A percentile compares a stretch with the other conserved stretches of the same genome.
These are phyloP conservation scores for Chrysotoxum bicinctum DNA, from an alignment of 2,888 invertebrate species.

Conservation along the genomic window DNA sequence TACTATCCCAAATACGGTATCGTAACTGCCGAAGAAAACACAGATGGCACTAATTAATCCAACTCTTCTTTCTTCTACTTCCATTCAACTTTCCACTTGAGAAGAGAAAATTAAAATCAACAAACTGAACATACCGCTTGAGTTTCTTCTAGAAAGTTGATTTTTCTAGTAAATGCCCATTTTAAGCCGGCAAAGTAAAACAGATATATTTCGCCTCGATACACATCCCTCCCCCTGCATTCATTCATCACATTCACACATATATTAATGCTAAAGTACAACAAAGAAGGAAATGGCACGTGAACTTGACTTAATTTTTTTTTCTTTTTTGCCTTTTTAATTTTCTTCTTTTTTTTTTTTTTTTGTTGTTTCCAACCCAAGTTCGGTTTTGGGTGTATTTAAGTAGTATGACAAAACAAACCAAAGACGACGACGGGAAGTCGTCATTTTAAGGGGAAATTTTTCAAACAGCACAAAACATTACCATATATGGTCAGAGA, in stretches of 20 bases:
- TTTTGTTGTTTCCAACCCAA: slow-evolving; percentile 39
- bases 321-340: slow-evolving; percentile 21
- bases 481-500: slow-evolving; percentile 82
- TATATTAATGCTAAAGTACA: neutral
- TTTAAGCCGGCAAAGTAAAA: slow-evolving; percentile 58
- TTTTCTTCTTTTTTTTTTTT: slow-evolving; percentile 2
- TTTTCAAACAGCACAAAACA: slow-evolving; percentile 76
- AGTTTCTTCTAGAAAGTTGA: slow-evolving; percentile 58
- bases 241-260: neutral
- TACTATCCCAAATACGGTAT: slow-evolving; percentile 2
- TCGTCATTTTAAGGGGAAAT: slow-evolving; percentile 58
- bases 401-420: neutral
- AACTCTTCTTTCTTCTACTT: slow-evolving; percentile 31
- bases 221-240: neutral
- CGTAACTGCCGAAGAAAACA: slow-evolving; percentile 33
- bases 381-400: slow-evolving; percentile 64
- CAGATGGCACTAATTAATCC: slow-evolving; percentile 59
- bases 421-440: slow-evolving; percentile 2
- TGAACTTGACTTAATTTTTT: slow-evolving; percentile 71
- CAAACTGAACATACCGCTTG: neutral
- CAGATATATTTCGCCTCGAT: neutral
- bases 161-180: slow-evolving; percentile 61
- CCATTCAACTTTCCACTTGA: slow-evolving; percentile 65
- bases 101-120: slow-evolving; percentile 58
- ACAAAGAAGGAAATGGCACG: slow-evolving; percentile 58